Evolutionary conservation across 2,113 vertebrate species (phyloP).

Genomic region (Talpa occidentalis): DNA sequence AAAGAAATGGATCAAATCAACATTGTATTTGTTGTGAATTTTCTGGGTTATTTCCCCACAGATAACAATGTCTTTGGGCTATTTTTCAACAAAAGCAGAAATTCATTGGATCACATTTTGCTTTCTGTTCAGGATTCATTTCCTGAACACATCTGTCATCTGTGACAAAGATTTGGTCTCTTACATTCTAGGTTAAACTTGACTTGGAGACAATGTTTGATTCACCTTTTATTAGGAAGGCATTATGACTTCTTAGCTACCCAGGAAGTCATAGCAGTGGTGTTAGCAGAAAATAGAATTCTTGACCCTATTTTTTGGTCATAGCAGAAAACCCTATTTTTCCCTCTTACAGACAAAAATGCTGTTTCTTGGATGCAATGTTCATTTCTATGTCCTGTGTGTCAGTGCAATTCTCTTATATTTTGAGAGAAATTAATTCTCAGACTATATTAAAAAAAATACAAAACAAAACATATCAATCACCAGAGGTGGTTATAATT

Average conservation of each 20-base stretch:
- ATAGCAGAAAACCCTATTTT: neutral
- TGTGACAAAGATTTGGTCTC: neutral
- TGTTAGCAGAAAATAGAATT: neutral
- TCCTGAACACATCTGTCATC: neutral
- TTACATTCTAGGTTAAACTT: neutral
- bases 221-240: neutral
- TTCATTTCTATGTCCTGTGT: neutral
- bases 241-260: neutral
- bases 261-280: neutral
- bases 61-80: neutral
- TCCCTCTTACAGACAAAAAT: neutral
- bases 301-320: neutral
- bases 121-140: conserved; percentile 14
- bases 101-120: neutral
- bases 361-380: neutral
- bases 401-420: neutral
- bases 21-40: neutral
- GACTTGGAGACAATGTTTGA: neutral
- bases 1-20: no score
- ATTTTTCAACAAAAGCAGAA: neutral
- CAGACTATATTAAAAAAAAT: neutral
- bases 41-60: neutral
- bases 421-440: neutral
- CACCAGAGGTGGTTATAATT: neutral
- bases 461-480: neutral